Base-by-base conservation (phyloP, 2,888 invertebrate species). In the Macaria notata region DNA sequence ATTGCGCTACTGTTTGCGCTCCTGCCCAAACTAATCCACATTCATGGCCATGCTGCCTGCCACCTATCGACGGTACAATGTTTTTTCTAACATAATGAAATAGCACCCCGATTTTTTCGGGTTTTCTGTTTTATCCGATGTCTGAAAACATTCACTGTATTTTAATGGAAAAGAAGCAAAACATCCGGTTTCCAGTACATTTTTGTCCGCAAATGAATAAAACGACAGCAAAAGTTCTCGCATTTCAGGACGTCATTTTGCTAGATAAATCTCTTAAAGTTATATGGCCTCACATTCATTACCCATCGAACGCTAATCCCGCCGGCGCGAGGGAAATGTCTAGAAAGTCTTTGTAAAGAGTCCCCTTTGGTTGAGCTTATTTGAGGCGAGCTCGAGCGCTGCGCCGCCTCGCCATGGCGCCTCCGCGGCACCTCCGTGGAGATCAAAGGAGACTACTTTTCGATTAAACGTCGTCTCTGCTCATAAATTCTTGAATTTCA, bases 391-490 rank as follows among this genome's bases (percentile, higher is more conserved):
- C 73, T 71, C 70, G 70, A 73, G 67, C 71, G 68, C 65, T 67
- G 66, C 68, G 56, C 69, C 52, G 59, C 72, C 71, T 61, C 72
- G 68, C 71, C 19, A 2, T 8, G 38, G 5, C 38, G 38, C 8
- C 66, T 62, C 70, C 72, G 66, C 70, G 63, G 66, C 62, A 69
- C 66, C 75, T 69, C 71, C 63, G 69, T 76, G 73, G 74, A 76
- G 75, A 79, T 78, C 78, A 77, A 76, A 78, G 70, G 66, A 70
- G 69, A 73, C 71, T 72, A 76, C 74, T 78, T 78, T 76, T 76
- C 73, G 72, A 78, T 79, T 76, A 78, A 76, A 77, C 73, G 73
- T 67, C 67, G 67, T 61, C 69, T 69, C 67, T 75, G 61, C 63
- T 75, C 69, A 76, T 76, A 75, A 75, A 75, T 76, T 72, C 70